These are phyloP conservation scores for Diacarnus erythraeanus DNA, from an alignment of 37 sponge, comb jelly and placozoan genomes.

Conservation along the genomic window DNA sequence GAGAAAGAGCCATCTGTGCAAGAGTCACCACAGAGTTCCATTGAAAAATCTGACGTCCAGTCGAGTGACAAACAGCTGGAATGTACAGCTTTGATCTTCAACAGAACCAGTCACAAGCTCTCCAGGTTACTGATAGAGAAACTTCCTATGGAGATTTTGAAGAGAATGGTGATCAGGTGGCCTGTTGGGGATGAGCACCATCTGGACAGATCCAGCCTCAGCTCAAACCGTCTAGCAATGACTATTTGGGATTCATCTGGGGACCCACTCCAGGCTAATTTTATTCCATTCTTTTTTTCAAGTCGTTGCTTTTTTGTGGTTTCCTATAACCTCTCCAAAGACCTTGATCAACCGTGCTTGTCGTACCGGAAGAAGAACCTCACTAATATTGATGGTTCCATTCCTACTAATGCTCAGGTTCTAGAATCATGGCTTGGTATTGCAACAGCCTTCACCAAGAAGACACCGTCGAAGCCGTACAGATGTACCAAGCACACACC, in stretches of 20 bases:
- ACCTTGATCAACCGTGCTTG: constrained; percentile 22
- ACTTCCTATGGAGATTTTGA: constrained; percentile 54
- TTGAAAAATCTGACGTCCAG: background rate
- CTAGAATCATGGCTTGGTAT: constrained; percentile 58
- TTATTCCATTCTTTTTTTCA: constrained; percentile 67
- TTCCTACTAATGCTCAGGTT: constrained; percentile 58
- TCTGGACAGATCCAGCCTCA: constrained; percentile 17
- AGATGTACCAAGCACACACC: constrained; percentile 37
- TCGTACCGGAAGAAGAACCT: constrained; percentile 2
- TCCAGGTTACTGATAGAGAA: constrained; percentile 52
- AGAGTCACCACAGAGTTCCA: background rate
- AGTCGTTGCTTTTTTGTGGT: constrained; percentile 47
- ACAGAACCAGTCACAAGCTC: constrained; percentile 25
- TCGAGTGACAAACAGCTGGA: background rate
- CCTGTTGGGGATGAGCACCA: constrained; percentile 46
- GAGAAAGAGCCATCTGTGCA: background rate
- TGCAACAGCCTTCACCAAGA: constrained; percentile 33
- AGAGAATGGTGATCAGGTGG: constrained; percentile 63
- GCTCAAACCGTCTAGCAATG: constrained; percentile 23
- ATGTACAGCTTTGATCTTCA: constrained; percentile 5
- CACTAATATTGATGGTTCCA: constrained; percentile 19
- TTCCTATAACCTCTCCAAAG: constrained; percentile 32
- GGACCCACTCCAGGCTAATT: constrained; percentile 54
- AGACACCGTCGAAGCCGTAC: constrained; percentile 37
- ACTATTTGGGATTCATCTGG: constrained; percentile 64